Percentiles rank a stretch among this genome's conserved stretches.
Conservation (phyloP, 2,113 vertebrate species). For the Alligator mississippiensis region DNA sequence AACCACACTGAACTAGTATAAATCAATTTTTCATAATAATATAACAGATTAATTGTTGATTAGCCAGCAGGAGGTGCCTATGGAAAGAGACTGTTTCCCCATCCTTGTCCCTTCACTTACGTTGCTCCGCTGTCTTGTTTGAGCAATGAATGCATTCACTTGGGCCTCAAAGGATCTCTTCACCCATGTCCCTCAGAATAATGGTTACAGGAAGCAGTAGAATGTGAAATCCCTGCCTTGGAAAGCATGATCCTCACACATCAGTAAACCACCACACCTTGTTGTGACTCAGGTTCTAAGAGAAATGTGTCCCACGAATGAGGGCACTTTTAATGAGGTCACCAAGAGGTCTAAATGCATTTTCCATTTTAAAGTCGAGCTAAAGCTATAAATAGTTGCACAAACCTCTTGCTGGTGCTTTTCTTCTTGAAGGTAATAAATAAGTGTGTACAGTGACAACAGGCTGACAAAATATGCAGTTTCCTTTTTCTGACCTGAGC, state of each 20-base stretch:
- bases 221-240: slow-evolving; percentile 1
- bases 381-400: not conserved
- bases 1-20: not conserved
- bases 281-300: not conserved
- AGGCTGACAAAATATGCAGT: not conserved
- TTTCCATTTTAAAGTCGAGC: not conserved
- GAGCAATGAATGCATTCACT: not conserved
- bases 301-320: slow-evolving; percentile 14
- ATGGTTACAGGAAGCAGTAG: not conserved
- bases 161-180: slow-evolving; percentile 27
- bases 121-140: not conserved
- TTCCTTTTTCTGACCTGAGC: not conserved
- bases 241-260: slow-evolving; percentile 14
- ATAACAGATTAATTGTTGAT: not conserved
- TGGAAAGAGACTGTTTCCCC: not conserved
- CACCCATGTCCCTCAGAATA: not conserved
- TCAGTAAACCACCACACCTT: slow-evolving; percentile 8
- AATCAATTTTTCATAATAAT: not conserved
- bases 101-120: not conserved
- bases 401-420: not conserved
- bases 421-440: not conserved
- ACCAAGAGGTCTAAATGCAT: not conserved
- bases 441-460: rapidly evolving
- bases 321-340: not conserved
- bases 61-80: slow-evolving; percentile 32